Base-by-base conservation (phyloP, 2,113 vertebrate genomes). In the Lichenostomus cassidix region DNA sequence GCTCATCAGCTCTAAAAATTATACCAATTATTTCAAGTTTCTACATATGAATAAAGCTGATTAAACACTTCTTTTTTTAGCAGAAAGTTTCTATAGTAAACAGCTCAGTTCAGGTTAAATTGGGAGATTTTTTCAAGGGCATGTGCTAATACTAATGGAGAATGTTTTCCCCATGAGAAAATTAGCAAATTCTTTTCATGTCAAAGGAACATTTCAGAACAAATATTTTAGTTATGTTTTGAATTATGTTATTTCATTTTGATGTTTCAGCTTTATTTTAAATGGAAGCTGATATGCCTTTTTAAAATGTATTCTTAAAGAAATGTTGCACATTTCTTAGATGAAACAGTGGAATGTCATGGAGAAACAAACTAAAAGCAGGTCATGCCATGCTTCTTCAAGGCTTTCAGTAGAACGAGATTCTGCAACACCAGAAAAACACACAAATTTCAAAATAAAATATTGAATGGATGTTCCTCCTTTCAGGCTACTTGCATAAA, bases 151-250 rank as follows among this genome's bases (percentile, higher is more conserved):
- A 89, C 49, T 53, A 90, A 21, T 49, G 31, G 50, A 95, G 59
- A 94, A 87, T 67, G 20, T 63, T 35, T 91, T 84, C 71, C 91
- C 90, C 94, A 64, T 13, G 73, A 93, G 94, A 92, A 95, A 93
- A 95, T 91, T 84, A 95, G 85, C 60, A 94, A 92, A 93, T 91
- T 87, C 87, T 95, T 96, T 95, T 96, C 92, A 97, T 95, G 92
- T 97, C 92, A 94, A 94, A 92, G 60, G 76, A 94, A 89, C 71
- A 96, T 91, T 96, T 97, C 89, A 91, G 94, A 95, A 96, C 89
- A 97, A 95, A 95, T 96, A 97, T 89, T 92, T 95, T 92, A 92
- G 86, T 95, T 94, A 90, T 96, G 89, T 96, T 96, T 95, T 96
- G 76, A 92, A 94, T 97, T 94, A 96, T 92, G 83, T 92, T 95